phyloP scores from a whole-genome alignment of 2,113 vertebrate genomes.

The Coreoperca whiteheadi region DNA sequence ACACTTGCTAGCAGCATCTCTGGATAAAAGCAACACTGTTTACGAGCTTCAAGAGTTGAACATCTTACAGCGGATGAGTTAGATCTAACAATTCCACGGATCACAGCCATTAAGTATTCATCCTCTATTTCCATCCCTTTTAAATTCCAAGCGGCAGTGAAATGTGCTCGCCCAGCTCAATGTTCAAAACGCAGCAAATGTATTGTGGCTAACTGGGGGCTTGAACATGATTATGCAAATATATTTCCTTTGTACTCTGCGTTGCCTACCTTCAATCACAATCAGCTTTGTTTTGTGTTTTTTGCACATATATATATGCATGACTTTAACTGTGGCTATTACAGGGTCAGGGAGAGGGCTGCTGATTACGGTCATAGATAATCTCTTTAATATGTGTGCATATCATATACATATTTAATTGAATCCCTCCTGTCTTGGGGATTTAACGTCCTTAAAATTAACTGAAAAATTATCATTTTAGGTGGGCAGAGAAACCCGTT shows the following conservation, averaged over 20 bases:
- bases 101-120: conserved; percentile 74
- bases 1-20: conserved; percentile 6
- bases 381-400: conserved; percentile 11
- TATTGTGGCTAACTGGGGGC: conserved; percentile 63
- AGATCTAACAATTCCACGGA: conserved; percentile 54
- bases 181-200: conserved; percentile 71
- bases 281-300: conserved; percentile 22
- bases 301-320: background rate
- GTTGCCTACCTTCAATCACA: conserved; percentile 43
- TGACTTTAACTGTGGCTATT: conserved; percentile 12
- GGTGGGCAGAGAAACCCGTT: background rate
- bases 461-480: conserved; percentile 4
- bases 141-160: conserved; percentile 60
- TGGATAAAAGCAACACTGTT: conserved; percentile 36
- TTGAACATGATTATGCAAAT: conserved; percentile 73
- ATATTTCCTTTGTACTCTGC: conserved; percentile 68
- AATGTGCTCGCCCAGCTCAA: conserved; percentile 66
- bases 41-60: conserved; percentile 42
- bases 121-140: conserved; percentile 72
- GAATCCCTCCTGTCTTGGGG: background rate
- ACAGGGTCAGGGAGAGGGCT: conserved; percentile 4
- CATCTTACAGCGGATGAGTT: conserved; percentile 32
- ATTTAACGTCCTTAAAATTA: background rate
- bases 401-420: conserved; percentile 4
- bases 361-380: conserved; percentile 1